phyloP scores from a whole-genome alignment of 2,797 vertebrate species.

The Hemitrygon akajei region DNA sequence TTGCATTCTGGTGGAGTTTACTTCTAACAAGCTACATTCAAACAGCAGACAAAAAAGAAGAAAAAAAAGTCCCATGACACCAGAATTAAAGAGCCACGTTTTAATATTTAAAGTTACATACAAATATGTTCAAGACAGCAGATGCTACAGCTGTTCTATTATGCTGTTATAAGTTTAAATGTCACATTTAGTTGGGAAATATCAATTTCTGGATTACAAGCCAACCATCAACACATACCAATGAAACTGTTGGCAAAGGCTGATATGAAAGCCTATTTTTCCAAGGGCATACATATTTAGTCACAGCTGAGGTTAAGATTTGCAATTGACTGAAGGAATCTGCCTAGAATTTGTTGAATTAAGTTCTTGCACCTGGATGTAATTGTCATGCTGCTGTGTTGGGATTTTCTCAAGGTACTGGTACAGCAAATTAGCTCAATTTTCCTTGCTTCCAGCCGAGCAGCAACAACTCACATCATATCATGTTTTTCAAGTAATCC shows the following conservation, averaged over 20 bases:
- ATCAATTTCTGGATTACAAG: conserved; percentile 5
- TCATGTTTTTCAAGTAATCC: conserved; percentile 77
- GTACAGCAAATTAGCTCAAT: conserved; percentile 90
- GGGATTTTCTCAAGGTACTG: conserved; percentile 82
- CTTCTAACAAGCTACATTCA: not conserved
- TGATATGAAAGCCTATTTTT: conserved; percentile 62
- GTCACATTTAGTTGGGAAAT: conserved; percentile 11
- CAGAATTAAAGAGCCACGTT: not conserved
- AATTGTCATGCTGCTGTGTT: conserved; percentile 91
- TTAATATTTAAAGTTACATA: not conserved
- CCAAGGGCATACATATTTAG: conserved; percentile 83
- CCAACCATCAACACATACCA: not conserved
- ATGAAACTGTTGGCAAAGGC: conserved; percentile 60
- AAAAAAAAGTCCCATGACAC: not conserved
- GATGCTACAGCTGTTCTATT: not conserved
- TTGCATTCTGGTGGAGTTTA: not conserved
- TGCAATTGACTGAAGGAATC: conserved; percentile 70
- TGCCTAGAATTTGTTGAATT: conserved; percentile 96
- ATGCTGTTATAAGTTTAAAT: not conserved
- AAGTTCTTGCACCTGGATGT: conserved; percentile 97
- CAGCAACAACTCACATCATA: conserved; percentile 78
- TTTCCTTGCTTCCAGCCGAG: conserved; percentile 85
- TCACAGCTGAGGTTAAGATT: conserved; percentile 69
- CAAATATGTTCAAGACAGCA: not conserved
- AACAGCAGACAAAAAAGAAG: not conserved